Evolutionary conservation across 2,797 vertebrate genomes (phyloP), one percentile per base, ranked within the genome.

Genomic region (Characodon lateralis): DNA sequence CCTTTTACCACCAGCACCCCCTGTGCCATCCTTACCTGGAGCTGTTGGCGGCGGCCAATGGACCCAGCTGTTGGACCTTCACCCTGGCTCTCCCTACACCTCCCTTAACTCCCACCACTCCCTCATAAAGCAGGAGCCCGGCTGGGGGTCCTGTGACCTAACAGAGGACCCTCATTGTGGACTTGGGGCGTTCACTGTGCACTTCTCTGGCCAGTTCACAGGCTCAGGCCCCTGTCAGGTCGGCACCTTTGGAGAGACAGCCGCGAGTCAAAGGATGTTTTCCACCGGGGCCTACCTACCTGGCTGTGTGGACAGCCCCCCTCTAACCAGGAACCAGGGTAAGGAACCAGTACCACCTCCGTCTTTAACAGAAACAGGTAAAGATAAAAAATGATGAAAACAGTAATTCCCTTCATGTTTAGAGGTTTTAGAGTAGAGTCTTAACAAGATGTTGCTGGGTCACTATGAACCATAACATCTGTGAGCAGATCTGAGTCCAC

Each of bases 81-180:
- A 98, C 58, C 96, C 97, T 3, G 93, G 95, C 31, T 95, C 97
- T 74, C 95, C 97, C 16, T 99, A 98, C 76, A 91, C 95, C 90
- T 96, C 97, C 12, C 92, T 98, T 86, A 95, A 96, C 59, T 94
- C 97, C 46, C 94, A 98, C 90, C 94, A 97, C 92, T 97, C 98
- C 70, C 97, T 98, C 91, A 97, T 99, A 95, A 99, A 99, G 90
- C 98, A 99, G 93, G 98, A 99, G 92, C 98, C 98, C 5, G 94
- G 95, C 88, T 99, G 98, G 98, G 97, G 96, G 77, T 85, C 94
- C 71, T 51, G 95, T 0, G 98, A 99, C 80, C 93, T 96, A 0
- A 95, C 96, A 56, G 98, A 99, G 83, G 98, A 99, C 85, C 95
- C 95, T 53, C 97, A 99, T 87, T 98, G 97, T 81, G 93, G 95